Evolutionary conservation across 2,113 vertebrate species (phyloP), one percentile per base, ranked within the genome.

Genomic region (Elaphurus davidianus): DNA sequence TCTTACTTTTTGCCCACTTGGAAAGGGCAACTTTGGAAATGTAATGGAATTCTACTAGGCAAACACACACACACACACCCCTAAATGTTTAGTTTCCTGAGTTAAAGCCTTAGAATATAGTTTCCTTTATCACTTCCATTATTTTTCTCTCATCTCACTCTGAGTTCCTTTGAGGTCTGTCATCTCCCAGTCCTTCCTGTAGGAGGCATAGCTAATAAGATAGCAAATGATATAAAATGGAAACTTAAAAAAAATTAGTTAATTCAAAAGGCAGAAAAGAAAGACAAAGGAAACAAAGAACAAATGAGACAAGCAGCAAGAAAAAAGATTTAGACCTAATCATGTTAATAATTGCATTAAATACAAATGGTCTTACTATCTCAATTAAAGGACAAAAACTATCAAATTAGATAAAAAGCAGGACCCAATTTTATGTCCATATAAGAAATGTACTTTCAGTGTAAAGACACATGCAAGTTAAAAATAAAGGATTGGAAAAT

Each of bases 11-110:
- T 57, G 43, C 4, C 36, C 17, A 36, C 76, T 87, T 97, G 50
- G 45, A 95, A 92, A 90, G 45, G 33, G 23, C 14, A 45, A 23
- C 50, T 97, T 90, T 94, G 64, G 85, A 97, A 95, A 95, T 60
- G 21, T 13, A 92, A 92, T 82, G 7, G 11, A 89, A 93, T 93
- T 97, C 91, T 95, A 57, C 13, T 40, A 81, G n/a, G 57, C 23
- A 82, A 50, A 28, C 45, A 17, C 45, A 54, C 12, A 33, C 45
- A 36, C 11, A 40, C 36, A 43, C 43, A 19, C 27, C 5, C 16
- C 79, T 60, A 92, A 82, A 86, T 83, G 7, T 76, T 81, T 57
- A 25, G 13, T 62, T 74, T 76, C 6, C 21, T 12, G 7, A 93
- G 8, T 30, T 54, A 95, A 36, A 92, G 13, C 10, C 76, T 82